Evolutionary conservation across 2,888 invertebrate species (phyloP), one percentile per base, ranked within the genome.

Genomic region (Lepidocyrtinus sp.): DNA sequence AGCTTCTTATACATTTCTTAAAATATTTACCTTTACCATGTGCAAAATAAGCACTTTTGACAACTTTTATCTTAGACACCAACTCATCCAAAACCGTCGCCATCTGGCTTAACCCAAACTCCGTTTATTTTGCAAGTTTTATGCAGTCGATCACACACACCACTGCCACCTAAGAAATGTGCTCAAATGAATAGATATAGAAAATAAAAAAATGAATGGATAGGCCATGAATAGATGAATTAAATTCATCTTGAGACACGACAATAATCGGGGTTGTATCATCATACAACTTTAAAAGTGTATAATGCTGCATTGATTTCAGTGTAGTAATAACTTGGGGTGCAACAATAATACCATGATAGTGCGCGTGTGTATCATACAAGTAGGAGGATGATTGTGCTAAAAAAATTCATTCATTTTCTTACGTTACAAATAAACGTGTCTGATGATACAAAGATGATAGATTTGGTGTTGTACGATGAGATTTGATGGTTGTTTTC

Each of bases 181-280:
- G 19, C 22, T 21, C 21, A 21, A 59, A 21, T 59, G 59, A 21
- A 59, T 21, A 59, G 59, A 59, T 59, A 59, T n/a, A n/a, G n/a
- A n/a, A 59, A 21, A n/a, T 21, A 59, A 2, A 59, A 7, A n/a
- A 64, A 26, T 63, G 64, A 63, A 63, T 63, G 63, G 26, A 61
- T 64, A 65, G 65, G 1, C n/a, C n/a, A 63, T 55, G 73, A 73
- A 63, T 67, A 46, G 59, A 59, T 70, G 55, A 27, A 70, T 59
- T 59, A 70, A 46, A 26, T 59, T 70, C 61, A 70, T 70, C 70
- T 68, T 68, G 68, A 68, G 68, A 68, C 36, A 68, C 50, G 68
- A 24, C 68, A 46, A 22, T 46, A 68, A 24, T 68, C 24, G 68
- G n/a, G n/a, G 50, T 50, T 50, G 50, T 50, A 50, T 50, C 50